A percentile compares a stretch with the other conserved stretches of the same genome.
These are phyloP conservation scores for Enhydra lutris DNA, from an alignment of 2,113 vertebrate species.

Conservation along the genomic window DNA sequence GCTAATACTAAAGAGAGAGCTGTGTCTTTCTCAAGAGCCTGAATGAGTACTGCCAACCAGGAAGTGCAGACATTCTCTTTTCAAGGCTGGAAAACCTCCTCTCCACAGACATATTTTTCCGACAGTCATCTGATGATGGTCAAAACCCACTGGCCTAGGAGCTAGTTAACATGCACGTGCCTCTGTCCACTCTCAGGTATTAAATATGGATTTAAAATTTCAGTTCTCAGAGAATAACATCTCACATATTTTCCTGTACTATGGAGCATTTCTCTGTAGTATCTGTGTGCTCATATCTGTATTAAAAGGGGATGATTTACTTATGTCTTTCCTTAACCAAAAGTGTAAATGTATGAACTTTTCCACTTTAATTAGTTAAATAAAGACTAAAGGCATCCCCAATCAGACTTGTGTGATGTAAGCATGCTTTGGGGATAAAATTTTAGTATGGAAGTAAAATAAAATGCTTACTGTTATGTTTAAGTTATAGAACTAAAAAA, in stretches of 20 bases:
- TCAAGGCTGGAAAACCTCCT: background rate
- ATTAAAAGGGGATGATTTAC: background rate
- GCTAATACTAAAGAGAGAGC: background rate
- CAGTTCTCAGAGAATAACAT: background rate
- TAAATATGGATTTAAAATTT: background rate
- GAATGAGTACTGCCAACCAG: background rate
- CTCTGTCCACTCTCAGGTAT: background rate
- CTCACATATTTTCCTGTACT: background rate
- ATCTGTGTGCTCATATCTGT: background rate
- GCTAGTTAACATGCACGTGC: background rate
- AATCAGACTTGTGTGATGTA: background rate
- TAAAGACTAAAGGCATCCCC: background rate
- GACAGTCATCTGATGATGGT: background rate
- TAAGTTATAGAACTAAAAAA: background rate
- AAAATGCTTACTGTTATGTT: background rate
- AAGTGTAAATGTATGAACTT: background rate
- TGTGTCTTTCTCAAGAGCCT: rapidly evolving
- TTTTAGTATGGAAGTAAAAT: background rate
- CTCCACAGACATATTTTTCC: background rate
- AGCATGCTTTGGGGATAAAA: background rate
- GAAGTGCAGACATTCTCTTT: background rate
- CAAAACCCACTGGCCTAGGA: background rate
- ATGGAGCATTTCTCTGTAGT: background rate
- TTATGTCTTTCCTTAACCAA: background rate
- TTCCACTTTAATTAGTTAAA: background rate